Conservation (phyloP, 2,113 vertebrate species). For the Boulengeromyrus knoepffleri region DNA sequence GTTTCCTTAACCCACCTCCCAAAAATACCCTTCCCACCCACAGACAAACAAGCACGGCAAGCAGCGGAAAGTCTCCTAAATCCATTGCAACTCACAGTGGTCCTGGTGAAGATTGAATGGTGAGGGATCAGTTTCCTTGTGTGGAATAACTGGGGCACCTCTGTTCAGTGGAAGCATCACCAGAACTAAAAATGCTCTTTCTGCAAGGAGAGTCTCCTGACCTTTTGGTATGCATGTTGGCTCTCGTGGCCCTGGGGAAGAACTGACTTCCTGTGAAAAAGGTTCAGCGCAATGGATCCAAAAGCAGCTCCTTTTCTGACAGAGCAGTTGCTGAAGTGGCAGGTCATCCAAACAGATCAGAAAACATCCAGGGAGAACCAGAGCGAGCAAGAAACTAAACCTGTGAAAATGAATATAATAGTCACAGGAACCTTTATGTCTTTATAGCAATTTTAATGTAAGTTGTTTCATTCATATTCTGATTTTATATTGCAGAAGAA, state of each 20-base stretch:
- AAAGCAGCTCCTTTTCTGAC: neutral
- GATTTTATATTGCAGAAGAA: neutral
- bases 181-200: neutral
- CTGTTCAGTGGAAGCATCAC: neutral
- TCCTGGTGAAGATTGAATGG: neutral
- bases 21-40: neutral
- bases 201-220: neutral
- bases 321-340: neutral
- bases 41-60: neutral
- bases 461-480: neutral
- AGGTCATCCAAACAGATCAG: neutral
- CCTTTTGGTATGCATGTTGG: neutral
- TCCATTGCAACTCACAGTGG: neutral
- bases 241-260: neutral
- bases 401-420: neutral
- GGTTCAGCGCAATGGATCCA: neutral
- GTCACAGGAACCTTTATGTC: neutral
- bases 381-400: neutral
- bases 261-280: neutral
- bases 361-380: neutral
- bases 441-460: neutral
- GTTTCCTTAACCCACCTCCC: neutral
- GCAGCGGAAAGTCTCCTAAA: neutral
- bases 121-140: neutral
- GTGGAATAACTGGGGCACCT: neutral